Base-by-base conservation (phyloP, 2,113 vertebrate species). In the Hymenochirus boettgeri region DNA sequence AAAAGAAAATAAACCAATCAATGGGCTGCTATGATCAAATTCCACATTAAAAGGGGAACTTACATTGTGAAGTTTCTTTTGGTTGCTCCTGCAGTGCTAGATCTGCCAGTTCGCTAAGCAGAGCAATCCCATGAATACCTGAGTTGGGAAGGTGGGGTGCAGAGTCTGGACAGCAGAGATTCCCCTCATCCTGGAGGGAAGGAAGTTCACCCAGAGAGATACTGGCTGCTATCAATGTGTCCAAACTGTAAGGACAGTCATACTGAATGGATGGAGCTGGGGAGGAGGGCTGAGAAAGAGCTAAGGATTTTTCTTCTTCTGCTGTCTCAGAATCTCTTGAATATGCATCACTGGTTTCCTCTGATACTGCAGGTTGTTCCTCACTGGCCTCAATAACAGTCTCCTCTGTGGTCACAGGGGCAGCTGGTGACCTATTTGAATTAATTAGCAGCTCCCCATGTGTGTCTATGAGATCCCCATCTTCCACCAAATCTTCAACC, bases 91-190 rank as follows among this genome's bases (percentile, higher is more conserved):
- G 91, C 54, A 83, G 76, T 84, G 95, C 92, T 76, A 98, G 83
- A 71, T 96, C 93, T 0, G 92, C 95, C 75, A 98, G 80, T 69
- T 97, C 95, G 3, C 95, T 96, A 65, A 98, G 91, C 74, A 98
- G 89, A 74, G 91, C 89, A 26, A 98, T 95, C 55, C 95, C 94
- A 1, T 90, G 85, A 71, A 86, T 83, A 61, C 86, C 84, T 71
- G 88, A 86, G 75, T 79, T 27, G 35, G 26, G 74, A 1, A 85
- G 79, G 53, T 26, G 62, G n/a, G 60, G 45, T 45, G 24, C 52
- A 5, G 1, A 37, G 52, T 61, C 39, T 2, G 51, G 51, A 1
- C 45, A 7, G 3, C 65, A 63, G 1, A 2, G 60, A 1, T 70
- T 54, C 24, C 10, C 23, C 0, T 39, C 73, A 0, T 76, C 79